Evolutionary conservation across 1,140 invertebrate genomes (phyloP), one percentile per base, ranked within the genome.

Genomic region (Atta cephalotes): DNA sequence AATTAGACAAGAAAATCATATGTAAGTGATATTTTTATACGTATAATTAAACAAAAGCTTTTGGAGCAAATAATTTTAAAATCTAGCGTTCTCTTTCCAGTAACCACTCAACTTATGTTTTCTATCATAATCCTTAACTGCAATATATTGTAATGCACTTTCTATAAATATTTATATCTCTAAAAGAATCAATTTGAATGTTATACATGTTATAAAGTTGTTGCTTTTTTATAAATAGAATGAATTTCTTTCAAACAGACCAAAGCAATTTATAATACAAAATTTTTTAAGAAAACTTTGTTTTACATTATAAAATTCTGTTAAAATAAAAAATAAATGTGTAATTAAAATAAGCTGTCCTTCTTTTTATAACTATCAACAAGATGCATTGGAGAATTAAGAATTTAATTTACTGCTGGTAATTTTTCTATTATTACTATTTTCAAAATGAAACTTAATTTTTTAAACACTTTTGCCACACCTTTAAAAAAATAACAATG

Each of bases 351-450:
- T 68, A 25, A 70, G 70, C 6, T 28, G 3, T 39, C 14, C 7
- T 18, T 28, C 21, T 80, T 56, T 66, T 16, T 56, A 25, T 4
- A 76, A 4, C 9, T 6, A 1, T 3, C 6, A 31, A 63, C 14
- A 39, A 80, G 7, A 14, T 80, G 14, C 18, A 7, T 35, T 35
- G 0, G 0, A 53, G 14, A 68, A 16, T 35, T 80, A 14, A 3
- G 18, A 68, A 39, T 80, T 80, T 80, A 80, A 80, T 80, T 80
- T 49, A 45, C 21, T 14, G 14, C 12, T 7, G 0, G 6, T 58
- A 71, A 56, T 68, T 70, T 70, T 39, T 10, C 25, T 31, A 51
- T n/a, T 49, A 66, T 16, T 51, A 51, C 14, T 51, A 45, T 45
- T 39, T 70, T 14, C 31, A 35, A 49, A 71, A 35, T 31, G 21